Evolutionary conservation across 2,888 invertebrate genomes (phyloP), one percentile per base, ranked within the genome.

Genomic region (Agonopterix subpropinquella): DNA sequence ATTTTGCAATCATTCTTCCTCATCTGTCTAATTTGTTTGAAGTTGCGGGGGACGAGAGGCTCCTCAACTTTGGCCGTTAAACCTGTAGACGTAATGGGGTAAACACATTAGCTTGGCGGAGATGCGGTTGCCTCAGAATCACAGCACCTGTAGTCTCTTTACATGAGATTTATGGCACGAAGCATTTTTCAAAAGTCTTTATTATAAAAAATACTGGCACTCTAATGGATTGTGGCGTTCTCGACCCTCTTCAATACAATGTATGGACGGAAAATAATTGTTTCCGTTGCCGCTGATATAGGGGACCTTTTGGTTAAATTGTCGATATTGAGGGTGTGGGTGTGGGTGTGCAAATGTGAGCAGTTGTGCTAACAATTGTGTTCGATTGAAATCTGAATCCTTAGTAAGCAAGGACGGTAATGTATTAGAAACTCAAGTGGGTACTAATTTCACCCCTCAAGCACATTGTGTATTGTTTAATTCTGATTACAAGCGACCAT

Each of bases 51-150:
- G 53, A 55, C 10, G 57, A 44, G 56, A 60, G 49, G 73, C 76
- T 65, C 51, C 56, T 51, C 53, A 44, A 48, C 47, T 42, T 28
- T 76, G 77, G 80, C 58, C 62, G 65, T 66, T 61, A 68, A 66
- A 70, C 67, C 70, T 70, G 65, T 67, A 68, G 67, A 62, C 73
- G 78, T 80, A 80, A 81, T 77, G 77, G 77, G 71, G 80, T 83
- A 80, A 85, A 80, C 80, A 82, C 80, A 82, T 83, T 81, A 83
- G 77, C 73, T 56, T 48, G 46, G 67, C 67, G 65, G 67, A 64
- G 68, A 66, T 70, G 74, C 62, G 73, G 79, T 71, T 69, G 62
- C 62, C 58, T 64, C 68, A 70, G 76, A 75, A 73, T 75, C 71
- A 71, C 70, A 64, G 70, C 81, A 81, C 80, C 80, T 82, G 80